Conservation (phyloP, 1,140 invertebrate genomes). For the Formica selysi region DNA sequence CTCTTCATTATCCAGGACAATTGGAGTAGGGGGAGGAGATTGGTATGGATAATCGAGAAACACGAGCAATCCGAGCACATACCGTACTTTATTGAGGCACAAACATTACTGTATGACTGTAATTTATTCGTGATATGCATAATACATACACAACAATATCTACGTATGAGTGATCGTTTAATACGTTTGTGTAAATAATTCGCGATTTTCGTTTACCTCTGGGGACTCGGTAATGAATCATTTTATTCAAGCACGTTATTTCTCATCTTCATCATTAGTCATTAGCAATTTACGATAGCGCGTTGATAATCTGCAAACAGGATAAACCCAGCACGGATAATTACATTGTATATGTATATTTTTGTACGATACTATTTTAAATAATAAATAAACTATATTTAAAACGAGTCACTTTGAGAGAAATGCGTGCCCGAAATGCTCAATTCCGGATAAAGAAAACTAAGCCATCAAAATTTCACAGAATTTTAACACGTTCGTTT, state of each 20-base stretch:
- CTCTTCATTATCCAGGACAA: conserved; percentile 36
- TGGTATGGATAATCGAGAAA: conserved; percentile 49
- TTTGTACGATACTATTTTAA: neutral
- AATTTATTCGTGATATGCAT: conserved; percentile 59
- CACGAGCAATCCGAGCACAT: conserved; percentile 39
- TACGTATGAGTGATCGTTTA: conserved; percentile 28
- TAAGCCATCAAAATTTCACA: neutral
- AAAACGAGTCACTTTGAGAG: no score
- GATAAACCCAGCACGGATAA: conserved; percentile 19
- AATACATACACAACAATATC: conserved; percentile 15
- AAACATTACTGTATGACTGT: conserved; percentile 52
- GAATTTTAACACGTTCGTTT: neutral
- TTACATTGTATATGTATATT: neutral
- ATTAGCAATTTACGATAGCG: conserved; percentile 51
- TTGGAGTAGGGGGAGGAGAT: neutral
- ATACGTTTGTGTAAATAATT: conserved; percentile 53
- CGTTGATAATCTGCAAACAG: conserved; percentile 36
- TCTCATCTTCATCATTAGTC: conserved; percentile 57
- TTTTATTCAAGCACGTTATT: conserved; percentile 52
- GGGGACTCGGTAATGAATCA: conserved; percentile 54
- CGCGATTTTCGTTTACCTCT: conserved; percentile 54
- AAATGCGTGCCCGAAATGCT: neutral
- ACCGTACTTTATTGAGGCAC: conserved; percentile 46
- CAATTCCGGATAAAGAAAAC: neutral
- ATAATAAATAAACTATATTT: no score